These are phyloP conservation scores for Theristicus caerulescens DNA, from an alignment of 2,113 vertebrate species.

Conservation along the genomic window DNA sequence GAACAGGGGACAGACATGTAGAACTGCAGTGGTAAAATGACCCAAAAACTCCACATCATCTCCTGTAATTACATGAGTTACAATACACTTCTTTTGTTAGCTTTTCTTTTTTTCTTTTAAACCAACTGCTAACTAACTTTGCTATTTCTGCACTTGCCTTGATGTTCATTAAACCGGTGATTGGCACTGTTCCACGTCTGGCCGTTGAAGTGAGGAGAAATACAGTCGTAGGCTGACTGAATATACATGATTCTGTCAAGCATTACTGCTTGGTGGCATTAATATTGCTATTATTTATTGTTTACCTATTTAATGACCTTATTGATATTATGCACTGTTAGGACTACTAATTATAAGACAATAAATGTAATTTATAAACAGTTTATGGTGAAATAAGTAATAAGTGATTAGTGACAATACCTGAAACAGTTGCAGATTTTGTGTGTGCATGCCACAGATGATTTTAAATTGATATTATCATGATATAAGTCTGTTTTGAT, in stretches of 20 bases:
- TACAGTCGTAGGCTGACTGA: neutral
- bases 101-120: neutral
- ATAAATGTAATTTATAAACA: slow-evolving; percentile 66
- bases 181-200: slow-evolving; percentile 40
- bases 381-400: slow-evolving; percentile 13
- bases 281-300: slow-evolving; percentile 70
- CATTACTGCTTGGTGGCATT: slow-evolving; percentile 6
- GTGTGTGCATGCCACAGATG: neutral
- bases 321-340: slow-evolving; percentile 66
- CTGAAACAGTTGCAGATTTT: slow-evolving; percentile 4
- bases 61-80: neutral
- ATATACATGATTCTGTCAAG: slow-evolving; percentile 16
- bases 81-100: neutral
- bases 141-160: neutral
- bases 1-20: neutral
- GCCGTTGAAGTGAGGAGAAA: slow-evolving; percentile 32
- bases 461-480: slow-evolving; percentile 19
- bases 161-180: neutral
- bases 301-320: slow-evolving; percentile 72
- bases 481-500: slow-evolving; percentile 50
- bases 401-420: slow-evolving; percentile 5
- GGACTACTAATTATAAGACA: slow-evolving; percentile 64
- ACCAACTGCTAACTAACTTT: neutral
- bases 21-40: neutral
- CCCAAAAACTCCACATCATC: neutral